These are phyloP conservation scores for Hesperia comma DNA, from an alignment of 2,888 invertebrate species.

Conservation along the genomic window DNA sequence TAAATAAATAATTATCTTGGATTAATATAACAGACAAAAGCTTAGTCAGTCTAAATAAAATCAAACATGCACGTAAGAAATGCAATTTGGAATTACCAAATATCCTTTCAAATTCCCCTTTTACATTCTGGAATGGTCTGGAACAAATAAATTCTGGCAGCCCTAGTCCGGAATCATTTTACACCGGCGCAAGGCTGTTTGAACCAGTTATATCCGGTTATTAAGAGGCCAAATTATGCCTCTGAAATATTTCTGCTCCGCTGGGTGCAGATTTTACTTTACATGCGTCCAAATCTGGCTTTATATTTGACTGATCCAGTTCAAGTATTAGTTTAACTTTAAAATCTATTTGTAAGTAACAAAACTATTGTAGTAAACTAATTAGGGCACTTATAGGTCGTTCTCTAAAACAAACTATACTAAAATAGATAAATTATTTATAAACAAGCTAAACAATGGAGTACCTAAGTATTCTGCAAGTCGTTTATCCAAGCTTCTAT, in stretches of 20 bases:
- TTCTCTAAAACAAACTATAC: no score
- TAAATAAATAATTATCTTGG: no score
- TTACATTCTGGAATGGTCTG: not conserved
- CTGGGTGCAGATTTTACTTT: conserved; percentile 33
- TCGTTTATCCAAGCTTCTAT: no score
- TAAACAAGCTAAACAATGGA: no score
- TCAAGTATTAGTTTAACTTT: not conserved
- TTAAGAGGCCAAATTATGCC: conserved; percentile 51
- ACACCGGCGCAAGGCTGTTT: conserved; percentile 45
- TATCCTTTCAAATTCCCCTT: conserved; percentile 12
- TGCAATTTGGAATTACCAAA: not conserved
- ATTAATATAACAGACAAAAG: no score
- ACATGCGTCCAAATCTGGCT: conserved; percentile 27
- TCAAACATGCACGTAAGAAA: not conserved
- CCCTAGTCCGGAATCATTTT: conserved; percentile 37
- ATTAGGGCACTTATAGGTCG: no score
- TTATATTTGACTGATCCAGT: conserved; percentile 18
- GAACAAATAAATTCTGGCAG: conserved; percentile 7
- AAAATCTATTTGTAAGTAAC: not conserved
- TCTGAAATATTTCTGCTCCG: conserved; percentile 29
- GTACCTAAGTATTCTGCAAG: no score
- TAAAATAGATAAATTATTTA: no score
- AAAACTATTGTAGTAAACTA: not conserved
- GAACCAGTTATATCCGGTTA: conserved; percentile 49
- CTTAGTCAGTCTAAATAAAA: not conserved